These are phyloP conservation scores for Phrynosoma blainvillii DNA, from an alignment of 2,113 vertebrate species.

Conservation along the genomic window DNA sequence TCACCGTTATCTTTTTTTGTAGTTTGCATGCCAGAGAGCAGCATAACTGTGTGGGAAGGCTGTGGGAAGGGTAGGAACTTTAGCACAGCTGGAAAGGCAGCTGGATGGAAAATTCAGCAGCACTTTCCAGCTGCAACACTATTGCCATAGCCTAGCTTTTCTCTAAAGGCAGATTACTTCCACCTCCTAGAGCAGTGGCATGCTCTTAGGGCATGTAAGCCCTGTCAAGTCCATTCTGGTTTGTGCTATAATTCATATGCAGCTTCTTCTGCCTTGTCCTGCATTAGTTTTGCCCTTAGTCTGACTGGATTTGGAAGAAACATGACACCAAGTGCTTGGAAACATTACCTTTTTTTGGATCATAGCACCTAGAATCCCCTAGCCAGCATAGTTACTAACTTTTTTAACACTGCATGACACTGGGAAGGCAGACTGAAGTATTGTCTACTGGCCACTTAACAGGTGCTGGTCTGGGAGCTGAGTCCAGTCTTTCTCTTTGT, in stretches of 20 bases:
- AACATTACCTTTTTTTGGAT: no score
- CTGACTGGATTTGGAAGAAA: neutral
- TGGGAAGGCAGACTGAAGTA: neutral
- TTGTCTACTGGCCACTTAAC: neutral
- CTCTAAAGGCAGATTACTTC: neutral
- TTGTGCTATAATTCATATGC: no score
- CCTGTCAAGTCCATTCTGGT: neutral
- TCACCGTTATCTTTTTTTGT: neutral
- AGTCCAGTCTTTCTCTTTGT: neutral
- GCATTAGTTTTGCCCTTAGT: neutral
- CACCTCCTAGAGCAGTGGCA: neutral
- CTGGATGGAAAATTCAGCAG: neutral
- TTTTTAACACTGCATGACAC: neutral
- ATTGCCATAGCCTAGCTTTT: neutral
- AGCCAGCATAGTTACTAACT: no score
- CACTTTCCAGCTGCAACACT: neutral
- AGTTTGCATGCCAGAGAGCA: fast-evolving
- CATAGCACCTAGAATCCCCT: no score
- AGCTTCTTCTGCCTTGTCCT: neutral
- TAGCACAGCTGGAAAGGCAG: neutral
- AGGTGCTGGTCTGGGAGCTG: neutral
- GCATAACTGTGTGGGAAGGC: neutral
- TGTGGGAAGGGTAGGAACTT: neutral
- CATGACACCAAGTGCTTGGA: neutral
- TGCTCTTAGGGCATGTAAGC: neutral